Evolutionary conservation across 2,888 invertebrate species (phyloP).

Genomic region (Pseudococcus longispinus): DNA sequence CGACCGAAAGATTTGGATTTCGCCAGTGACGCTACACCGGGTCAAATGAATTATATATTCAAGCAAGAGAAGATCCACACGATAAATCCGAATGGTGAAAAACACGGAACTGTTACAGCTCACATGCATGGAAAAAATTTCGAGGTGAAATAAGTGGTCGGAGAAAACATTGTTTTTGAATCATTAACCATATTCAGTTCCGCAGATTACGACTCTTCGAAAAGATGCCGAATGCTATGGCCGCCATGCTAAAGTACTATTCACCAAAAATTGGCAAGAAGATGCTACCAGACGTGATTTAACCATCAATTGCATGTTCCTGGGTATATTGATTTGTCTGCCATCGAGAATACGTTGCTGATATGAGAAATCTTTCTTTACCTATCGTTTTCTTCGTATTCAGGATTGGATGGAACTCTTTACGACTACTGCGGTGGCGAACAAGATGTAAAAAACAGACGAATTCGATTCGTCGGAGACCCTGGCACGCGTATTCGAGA

Average conservation of each 20-base stretch:
- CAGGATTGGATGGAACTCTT: slow-evolving; percentile 77
- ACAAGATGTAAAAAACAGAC: slow-evolving; percentile 81
- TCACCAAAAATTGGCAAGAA: slow-evolving; percentile 88
- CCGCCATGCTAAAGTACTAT: slow-evolving; percentile 92
- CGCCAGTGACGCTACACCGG: slow-evolving; percentile 95
- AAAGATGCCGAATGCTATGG: slow-evolving; percentile 93
- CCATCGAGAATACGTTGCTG: neutral
- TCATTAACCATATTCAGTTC: neutral
- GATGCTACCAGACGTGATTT: slow-evolving; percentile 96
- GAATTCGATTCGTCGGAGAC: slow-evolving; percentile 92
- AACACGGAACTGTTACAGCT: slow-evolving; percentile 94
- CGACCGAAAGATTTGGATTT: slow-evolving; percentile 93
- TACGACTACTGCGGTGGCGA: slow-evolving; percentile 96
- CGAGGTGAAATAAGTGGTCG: slow-evolving; percentile 67
- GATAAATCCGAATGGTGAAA: slow-evolving; percentile 91
- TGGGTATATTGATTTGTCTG: slow-evolving; percentile 66
- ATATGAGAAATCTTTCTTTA: neutral
- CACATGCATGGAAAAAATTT: slow-evolving; percentile 94
- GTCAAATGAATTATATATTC: slow-evolving; percentile 95
- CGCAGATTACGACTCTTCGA: slow-evolving; percentile 77
- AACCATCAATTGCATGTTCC: slow-evolving; percentile 97
- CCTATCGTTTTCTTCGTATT: neutral
- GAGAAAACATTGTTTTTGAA: neutral
- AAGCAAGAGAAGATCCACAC: slow-evolving; percentile 81
- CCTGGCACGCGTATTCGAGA: slow-evolving; percentile 86